A percentile compares a stretch with the other conserved stretches of the same genome.
Evolutionary conservation across 2,113 vertebrate species (phyloP).

Genomic region (Forbesichthys agassizii): DNA sequence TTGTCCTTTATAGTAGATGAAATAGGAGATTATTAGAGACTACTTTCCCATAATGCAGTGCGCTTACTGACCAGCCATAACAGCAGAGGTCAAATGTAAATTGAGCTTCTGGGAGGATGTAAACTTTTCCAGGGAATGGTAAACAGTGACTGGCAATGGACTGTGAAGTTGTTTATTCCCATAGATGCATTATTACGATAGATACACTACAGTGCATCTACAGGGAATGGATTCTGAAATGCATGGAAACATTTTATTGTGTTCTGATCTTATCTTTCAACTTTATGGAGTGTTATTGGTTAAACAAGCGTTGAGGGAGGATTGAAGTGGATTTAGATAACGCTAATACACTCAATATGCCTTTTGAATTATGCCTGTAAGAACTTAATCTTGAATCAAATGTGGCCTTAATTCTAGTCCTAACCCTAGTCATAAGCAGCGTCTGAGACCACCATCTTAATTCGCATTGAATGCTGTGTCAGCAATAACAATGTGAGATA

Average conservation of each 20-base stretch:
- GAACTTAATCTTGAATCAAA: not conserved
- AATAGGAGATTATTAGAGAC: no score
- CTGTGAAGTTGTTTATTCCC: slow-evolving; percentile 41
- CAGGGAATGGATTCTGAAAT: no score
- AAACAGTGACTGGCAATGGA: not conserved
- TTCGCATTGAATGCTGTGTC: not conserved
- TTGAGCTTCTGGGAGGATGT: not conserved
- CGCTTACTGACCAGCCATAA: not conserved
- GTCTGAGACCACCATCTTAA: not conserved
- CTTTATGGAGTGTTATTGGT: no score
- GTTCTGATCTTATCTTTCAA: no score
- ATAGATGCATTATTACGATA: not conserved
- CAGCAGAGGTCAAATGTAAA: not conserved
- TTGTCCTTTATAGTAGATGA: not conserved
- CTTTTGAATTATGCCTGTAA: no score
- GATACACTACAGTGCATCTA: no score
- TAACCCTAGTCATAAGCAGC: not conserved
- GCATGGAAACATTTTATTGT: no score
- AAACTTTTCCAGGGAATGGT: not conserved
- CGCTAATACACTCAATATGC: no score
- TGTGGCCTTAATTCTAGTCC: not conserved
- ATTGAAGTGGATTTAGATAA: no score
- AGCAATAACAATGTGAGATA: no score
- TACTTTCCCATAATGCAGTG: no score
- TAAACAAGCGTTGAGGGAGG: no score